Evolutionary conservation across 2,113 vertebrate genomes (phyloP), one percentile per base, ranked within the genome.

Genomic region (Pantherophis guttatus): DNA sequence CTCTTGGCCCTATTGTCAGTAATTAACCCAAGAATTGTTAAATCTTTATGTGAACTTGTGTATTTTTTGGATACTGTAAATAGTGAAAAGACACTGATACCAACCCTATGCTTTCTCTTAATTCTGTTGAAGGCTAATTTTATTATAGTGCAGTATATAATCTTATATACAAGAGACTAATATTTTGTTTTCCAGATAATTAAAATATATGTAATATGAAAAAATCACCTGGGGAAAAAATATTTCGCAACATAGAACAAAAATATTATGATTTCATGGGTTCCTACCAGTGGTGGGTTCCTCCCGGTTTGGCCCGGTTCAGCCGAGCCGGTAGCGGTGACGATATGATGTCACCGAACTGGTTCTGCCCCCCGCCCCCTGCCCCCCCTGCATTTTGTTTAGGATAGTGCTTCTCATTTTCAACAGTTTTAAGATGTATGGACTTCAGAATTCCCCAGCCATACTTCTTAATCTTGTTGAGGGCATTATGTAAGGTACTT

Each of bases 31-130:
- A 57, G 21, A 88, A 39, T 81, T 19, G 75, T 70, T 75, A 89
- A 81, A 89, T 24, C 23, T 89, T 58, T 58, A 62, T 62, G 24
- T 23, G 1, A n/a, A 33, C 54, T 89, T 85, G n/a, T 92, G 58
- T 75, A 65, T 11, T 88, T 29, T 93, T 91, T 52, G 62, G 89
- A 7, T 91, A 85, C 70, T 90, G 17, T 50, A 93, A 87, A 62
- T 75, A 75, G 86, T 91, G 44, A 24, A 91, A 91, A 93, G 75
- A 2, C 1, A 90, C 0, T 75, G 90, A 29, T 24, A 92, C 0
- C 57, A 89, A 17, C 3, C 55, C n/a, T 92, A 23, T 50, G 87
- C 65, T 57, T 24, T 92, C 29, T 15, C 17, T 89, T 93, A 88
- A 87, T 8, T 0, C 0, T 89, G 29, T 44, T 39, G 90, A 93